Conservation (phyloP, 2,113 vertebrate genomes). For the Ascaphus truei region DNA sequence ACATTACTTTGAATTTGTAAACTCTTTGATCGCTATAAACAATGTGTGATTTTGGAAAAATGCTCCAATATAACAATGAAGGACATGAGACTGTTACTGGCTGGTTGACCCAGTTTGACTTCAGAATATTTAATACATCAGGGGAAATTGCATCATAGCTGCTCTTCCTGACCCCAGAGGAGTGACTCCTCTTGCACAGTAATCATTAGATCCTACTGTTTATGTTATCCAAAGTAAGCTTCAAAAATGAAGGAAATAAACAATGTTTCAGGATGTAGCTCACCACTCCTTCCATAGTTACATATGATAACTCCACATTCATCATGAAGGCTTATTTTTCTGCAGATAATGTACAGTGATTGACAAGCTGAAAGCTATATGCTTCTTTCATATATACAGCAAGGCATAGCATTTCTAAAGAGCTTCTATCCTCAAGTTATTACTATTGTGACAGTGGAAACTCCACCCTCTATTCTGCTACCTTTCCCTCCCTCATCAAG, state of each 20-base stretch:
- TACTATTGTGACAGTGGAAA: too few species aligned
- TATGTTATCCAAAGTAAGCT: constrained; percentile 39
- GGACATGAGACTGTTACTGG: not conserved
- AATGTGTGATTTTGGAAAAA: too few species aligned
- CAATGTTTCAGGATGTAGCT: constrained; percentile 39
- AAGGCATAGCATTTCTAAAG: too few species aligned
- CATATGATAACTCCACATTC: constrained; percentile 31
- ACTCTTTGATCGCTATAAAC: too few species aligned
- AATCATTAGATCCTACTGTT: constrained; percentile 42
- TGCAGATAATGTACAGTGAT: not conserved
- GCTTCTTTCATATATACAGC: not conserved
- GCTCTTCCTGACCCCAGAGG: constrained; percentile 37
- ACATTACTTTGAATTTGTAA: too few species aligned
- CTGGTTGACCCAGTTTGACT: constrained; percentile 27
- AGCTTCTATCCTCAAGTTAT: too few species aligned
- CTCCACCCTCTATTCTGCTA: too few species aligned
- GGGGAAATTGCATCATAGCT: constrained; percentile 43
- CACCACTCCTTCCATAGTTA: constrained; percentile 23
- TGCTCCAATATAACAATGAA: too few species aligned
- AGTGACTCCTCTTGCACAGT: constrained; percentile 35
- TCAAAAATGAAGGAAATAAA: constrained; percentile 44
- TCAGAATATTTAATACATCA: constrained; percentile 26
- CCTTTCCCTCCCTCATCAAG: too few species aligned
- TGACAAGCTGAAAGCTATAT: constrained; percentile 19
- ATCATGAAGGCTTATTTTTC: constrained; percentile 36